Conservation (phyloP, 1,140 invertebrate genomes). For the Drosophila ohnishii region DNA sequence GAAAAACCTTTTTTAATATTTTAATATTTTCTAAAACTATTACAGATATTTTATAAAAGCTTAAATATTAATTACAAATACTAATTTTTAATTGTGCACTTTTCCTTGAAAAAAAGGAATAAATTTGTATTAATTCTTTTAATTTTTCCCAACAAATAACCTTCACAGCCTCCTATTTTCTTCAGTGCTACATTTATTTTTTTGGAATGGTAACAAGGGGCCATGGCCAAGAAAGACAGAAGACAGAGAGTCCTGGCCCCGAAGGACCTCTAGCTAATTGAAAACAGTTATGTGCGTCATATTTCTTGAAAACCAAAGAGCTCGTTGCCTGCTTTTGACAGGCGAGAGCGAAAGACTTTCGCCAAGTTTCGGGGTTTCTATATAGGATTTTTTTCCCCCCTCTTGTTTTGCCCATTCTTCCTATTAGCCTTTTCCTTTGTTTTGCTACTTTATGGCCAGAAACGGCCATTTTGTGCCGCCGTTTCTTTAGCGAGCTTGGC, state of each 20-base stretch:
- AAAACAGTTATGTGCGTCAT: constrained; percentile 66
- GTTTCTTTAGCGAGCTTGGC: neutral
- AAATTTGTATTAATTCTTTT: too few relatives aligned
- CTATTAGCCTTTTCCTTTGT: constrained; percentile 26
- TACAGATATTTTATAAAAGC: too few relatives aligned
- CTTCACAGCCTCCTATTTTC: neutral
- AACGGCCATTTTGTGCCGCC: constrained; percentile 48
- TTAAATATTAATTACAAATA: too few relatives aligned
- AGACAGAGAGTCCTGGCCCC: constrained; percentile 36
- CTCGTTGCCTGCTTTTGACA: constrained; percentile 52
- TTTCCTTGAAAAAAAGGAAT: too few relatives aligned
- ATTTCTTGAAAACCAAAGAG: constrained; percentile 54
- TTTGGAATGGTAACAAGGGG: neutral
- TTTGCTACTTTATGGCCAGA: constrained; percentile 47
- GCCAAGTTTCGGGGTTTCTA: constrained; percentile 22
- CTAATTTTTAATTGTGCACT: too few relatives aligned
- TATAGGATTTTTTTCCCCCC: neutral
- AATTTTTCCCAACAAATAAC: neutral
- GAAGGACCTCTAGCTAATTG: constrained; percentile 59
- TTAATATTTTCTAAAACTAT: too few relatives aligned
- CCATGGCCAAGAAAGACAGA: constrained; percentile 8
- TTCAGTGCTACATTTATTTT: neutral
- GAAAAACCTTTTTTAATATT: too few relatives aligned
- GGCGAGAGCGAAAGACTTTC: constrained; percentile 45
- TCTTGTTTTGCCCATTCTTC: neutral